Percentiles rank a stretch among this genome's conserved stretches.
These are phyloP conservation scores for Gryllus longicercus DNA, from an alignment of 2,888 invertebrate genomes.

Conservation along the genomic window DNA sequence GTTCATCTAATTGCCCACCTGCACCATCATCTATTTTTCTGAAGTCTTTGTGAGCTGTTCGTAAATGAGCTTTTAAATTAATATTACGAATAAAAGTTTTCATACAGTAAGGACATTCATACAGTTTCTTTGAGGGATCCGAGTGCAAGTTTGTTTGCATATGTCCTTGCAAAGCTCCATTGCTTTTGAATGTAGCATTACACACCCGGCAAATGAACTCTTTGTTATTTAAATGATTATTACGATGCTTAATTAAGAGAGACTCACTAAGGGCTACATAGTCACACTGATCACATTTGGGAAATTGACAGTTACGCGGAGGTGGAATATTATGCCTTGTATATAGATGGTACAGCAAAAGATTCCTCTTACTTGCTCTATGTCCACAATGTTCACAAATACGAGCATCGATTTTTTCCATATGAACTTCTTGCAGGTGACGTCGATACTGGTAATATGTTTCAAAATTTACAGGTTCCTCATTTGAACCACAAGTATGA, in stretches of 20 bases:
- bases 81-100: constrained; percentile 67
- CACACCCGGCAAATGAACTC: constrained; percentile 55
- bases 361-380: constrained; percentile 67
- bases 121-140: constrained; percentile 41
- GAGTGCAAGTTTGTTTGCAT: constrained; percentile 53
- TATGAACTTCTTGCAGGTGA: constrained; percentile 68
- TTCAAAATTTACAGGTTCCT: constrained; percentile 66
- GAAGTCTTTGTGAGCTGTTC: constrained; percentile 61
- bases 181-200: constrained; percentile 51
- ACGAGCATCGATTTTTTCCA: constrained; percentile 69
- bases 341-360: constrained; percentile 73
- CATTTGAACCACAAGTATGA: constrained; percentile 66
- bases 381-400: constrained; percentile 84
- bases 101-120: constrained; percentile 69
- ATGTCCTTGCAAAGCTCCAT: constrained; percentile 45
- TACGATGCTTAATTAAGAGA: constrained; percentile 67
- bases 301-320: constrained; percentile 67
- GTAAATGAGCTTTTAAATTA: constrained; percentile 69
- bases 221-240: constrained; percentile 51
- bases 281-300: constrained; percentile 72
- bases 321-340: constrained; percentile 73
- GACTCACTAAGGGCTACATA: constrained; percentile 72
- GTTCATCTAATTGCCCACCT: constrained; percentile 53
- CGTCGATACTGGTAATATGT: constrained; percentile 75
- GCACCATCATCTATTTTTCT: constrained; percentile 57